Percentiles rank a stretch among this genome's conserved stretches.
Conservation (phyloP, 2,113 vertebrate genomes). For the Trochalopteron elliotii region DNA sequence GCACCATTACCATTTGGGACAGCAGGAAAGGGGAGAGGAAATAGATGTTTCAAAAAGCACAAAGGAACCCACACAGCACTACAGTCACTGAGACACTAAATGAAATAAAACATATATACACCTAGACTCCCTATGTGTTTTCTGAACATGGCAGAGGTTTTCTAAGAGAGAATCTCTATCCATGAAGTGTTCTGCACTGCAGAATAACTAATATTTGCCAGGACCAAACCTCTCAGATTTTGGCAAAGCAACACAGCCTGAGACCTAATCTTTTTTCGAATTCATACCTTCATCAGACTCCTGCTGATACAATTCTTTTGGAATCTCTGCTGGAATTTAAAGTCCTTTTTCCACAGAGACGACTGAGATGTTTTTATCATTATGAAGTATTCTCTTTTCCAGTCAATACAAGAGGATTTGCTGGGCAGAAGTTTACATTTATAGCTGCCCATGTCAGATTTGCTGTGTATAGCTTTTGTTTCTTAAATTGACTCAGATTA, state of each 20-base stretch:
- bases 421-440: background rate
- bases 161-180: background rate
- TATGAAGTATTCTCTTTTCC: background rate
- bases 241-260: background rate
- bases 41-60: background rate
- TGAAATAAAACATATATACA: background rate
- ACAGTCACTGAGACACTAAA: background rate
- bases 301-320: background rate
- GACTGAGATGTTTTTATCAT: background rate
- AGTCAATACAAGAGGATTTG: background rate
- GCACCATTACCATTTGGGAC: background rate
- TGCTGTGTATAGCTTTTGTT: background rate
- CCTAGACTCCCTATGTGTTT: background rate
- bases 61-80: background rate
- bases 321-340: background rate
- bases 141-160: background rate
- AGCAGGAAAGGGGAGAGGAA: background rate
- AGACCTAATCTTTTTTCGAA: background rate
- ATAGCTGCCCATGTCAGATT: background rate
- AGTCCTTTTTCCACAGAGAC: background rate
- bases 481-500: background rate
- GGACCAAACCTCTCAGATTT: background rate
- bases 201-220: background rate
- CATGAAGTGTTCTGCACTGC: background rate
- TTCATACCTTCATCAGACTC: background rate